These are phyloP conservation scores for Meteorus cinctellus DNA, from an alignment of 2,888 invertebrate genomes.

Conservation along the genomic window DNA sequence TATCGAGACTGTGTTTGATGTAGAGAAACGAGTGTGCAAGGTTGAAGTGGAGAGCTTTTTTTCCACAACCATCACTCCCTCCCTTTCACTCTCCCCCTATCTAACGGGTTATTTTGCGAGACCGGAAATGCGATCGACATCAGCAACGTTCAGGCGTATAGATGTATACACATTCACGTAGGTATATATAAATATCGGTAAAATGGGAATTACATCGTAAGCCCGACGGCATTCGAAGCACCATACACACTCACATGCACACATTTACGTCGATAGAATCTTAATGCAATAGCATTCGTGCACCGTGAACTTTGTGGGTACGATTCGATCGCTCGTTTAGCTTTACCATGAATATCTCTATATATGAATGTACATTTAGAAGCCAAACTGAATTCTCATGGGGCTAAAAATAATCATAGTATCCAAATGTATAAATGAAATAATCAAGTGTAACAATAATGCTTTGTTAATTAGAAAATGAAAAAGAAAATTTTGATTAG, in stretches of 20 bases:
- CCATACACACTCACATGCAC: conserved; percentile 8
- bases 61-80: not conserved
- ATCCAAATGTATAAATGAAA: too few relatives aligned
- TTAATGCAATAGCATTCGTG: conserved; percentile 35
- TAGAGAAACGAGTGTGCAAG: not conserved
- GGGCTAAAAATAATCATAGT: too few relatives aligned
- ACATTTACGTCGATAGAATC: conserved; percentile 34
- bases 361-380: not conserved
- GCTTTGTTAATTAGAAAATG: too few relatives aligned
- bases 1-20: not conserved
- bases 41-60: not conserved
- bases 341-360: not conserved
- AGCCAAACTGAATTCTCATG: too few relatives aligned
- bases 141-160: not conserved
- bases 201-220: conserved; percentile 47
- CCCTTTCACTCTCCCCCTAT: not conserved
- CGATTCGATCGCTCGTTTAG: conserved; percentile 34
- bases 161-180: not conserved
- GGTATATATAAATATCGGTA: conserved; percentile 47
- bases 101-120: conserved; percentile 4
- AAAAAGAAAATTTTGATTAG: too few relatives aligned
- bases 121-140: conserved; percentile 29
- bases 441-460: too few relatives aligned
- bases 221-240: conserved; percentile 35
- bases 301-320: conserved; percentile 25